Base-by-base conservation (phyloP, 1,140 invertebrate genomes). In the Helicorthomorpha holstii region DNA sequence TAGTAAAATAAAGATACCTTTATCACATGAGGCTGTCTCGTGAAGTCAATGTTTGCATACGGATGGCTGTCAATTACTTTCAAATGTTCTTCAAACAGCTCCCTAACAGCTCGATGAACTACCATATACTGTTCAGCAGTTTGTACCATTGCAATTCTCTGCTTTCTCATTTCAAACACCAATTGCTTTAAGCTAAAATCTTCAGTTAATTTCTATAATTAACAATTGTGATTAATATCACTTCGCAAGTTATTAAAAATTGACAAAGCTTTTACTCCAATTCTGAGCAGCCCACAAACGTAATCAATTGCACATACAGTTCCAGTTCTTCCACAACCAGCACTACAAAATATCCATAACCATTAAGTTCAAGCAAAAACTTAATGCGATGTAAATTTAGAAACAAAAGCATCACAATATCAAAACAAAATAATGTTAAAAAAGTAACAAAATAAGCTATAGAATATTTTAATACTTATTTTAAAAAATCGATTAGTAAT, bases 271-370 rank as follows among this genome's bases (percentile, higher is more conserved):
- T 69, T 64, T 66, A 77, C 75, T 51, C 75, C 73, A 52, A 68
- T 63, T 56, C 75, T 67, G 1, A 80, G 65, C 12, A 78, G 63
- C 27, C 75, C 75, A 73, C 74, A 75, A 16, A 77, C 73, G 65
- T 74, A 77, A 59, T 80, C 77, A 54, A 80, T 75, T 29, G 76
- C 75, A 67, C 76, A 76, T 25, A 80, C 76, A 22, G 78, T 79
- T 25, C 78, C 78, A n/a, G 78, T 80, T 56, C 78, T 62, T 2
- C 78, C 78, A 69, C 78, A 80, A 4, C 78, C 78, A 55, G 78
- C 78, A 63, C 70, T 71, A 57, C 47, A 58, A 58, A 54, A 44
- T n/a, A n/a, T n/a, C n/a, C n/a, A n/a, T n/a, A n/a, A n/a, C n/a
- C n/a, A n/a, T n/a, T n/a, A n/a, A n/a, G n/a, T n/a, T n/a, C n/a